These are phyloP conservation scores for Calliscelio sp. DNA, from an alignment of 2,888 invertebrate genomes.

Conservation along the genomic window DNA sequence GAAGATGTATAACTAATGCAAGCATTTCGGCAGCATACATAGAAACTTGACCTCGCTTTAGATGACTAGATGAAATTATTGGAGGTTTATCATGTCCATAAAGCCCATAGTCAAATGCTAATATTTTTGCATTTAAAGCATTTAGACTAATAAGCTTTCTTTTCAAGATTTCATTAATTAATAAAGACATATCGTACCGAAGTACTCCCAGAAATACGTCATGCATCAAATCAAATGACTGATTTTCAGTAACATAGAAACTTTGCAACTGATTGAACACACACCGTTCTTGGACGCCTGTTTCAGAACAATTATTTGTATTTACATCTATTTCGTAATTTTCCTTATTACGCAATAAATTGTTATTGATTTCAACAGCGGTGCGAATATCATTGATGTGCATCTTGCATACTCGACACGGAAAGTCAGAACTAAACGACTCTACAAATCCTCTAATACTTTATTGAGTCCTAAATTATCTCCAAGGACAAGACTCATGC, in stretches of 20 bases:
- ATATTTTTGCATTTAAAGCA: conserved; percentile 59
- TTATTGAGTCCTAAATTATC: conserved; percentile 42
- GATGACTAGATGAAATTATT: conserved; percentile 45
- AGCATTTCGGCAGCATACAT: conserved; percentile 72
- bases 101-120: conserved; percentile 61
- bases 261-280: conserved; percentile 66
- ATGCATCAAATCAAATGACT: conserved; percentile 69
- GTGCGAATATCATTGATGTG: not conserved
- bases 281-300: conserved; percentile 50
- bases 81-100: conserved; percentile 70
- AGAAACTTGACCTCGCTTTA: conserved; percentile 44
- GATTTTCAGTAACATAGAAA: conserved; percentile 67
- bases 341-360: not conserved
- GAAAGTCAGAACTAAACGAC: conserved; percentile 60
- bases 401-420: conserved; percentile 65
- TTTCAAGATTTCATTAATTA: conserved; percentile 46
- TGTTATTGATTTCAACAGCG: not conserved
- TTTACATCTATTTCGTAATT: conserved; percentile 61
- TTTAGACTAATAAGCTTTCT: conserved; percentile 45
- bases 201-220: conserved; percentile 63
- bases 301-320: conserved; percentile 32
- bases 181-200: conserved; percentile 65
- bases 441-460: conserved; percentile 55
- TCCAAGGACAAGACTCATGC: conserved; percentile 9
- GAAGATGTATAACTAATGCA: conserved; percentile 52